Percentiles rank a stretch among this genome's conserved stretches.
Evolutionary conservation across 1,140 invertebrate genomes (phyloP).

Genomic region (Drosophila kanapiae): DNA sequence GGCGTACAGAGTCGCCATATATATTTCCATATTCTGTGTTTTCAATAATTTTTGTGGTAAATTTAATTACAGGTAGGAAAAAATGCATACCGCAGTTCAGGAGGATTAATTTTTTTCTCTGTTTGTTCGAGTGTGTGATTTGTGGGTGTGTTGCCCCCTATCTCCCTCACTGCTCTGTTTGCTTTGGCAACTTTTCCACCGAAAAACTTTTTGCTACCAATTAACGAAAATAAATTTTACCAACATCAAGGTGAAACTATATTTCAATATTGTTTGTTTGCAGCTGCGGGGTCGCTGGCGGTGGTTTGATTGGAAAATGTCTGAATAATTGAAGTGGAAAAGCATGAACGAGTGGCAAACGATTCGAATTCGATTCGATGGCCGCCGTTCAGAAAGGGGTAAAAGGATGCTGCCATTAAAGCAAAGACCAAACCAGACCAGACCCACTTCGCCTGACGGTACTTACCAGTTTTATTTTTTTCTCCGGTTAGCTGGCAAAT

Average conservation of each 20-base stretch:
- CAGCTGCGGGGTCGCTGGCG: constrained; percentile 4
- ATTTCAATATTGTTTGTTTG: constrained; percentile 54
- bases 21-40: background rate
- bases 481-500: constrained; percentile 15
- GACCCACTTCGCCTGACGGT: background rate
- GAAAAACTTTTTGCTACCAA: constrained; percentile 59
- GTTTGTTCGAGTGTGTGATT: constrained; percentile 25
- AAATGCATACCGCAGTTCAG: background rate
- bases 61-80: background rate
- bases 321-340: constrained; percentile 53
- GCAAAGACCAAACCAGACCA: background rate
- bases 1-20: background rate
- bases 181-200: constrained; percentile 44
- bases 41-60: constrained; percentile 8
- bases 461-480: constrained; percentile 20
- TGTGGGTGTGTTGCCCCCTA: constrained; percentile 7
- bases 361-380: constrained; percentile 12
- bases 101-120: constrained; percentile 4
- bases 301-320: constrained; percentile 47
- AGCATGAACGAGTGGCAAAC: constrained; percentile 20
- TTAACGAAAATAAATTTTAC: constrained; percentile 64
- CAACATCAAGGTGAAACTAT: constrained; percentile 51
- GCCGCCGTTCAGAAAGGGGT: constrained; percentile 8
- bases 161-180: constrained; percentile 12
- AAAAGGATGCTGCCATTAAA: constrained; percentile 17